A percentile compares a stretch with the other conserved stretches of the same genome.
Conservation (phyloP, 2,113 vertebrate genomes). For the Pelecanus crispus region DNA sequence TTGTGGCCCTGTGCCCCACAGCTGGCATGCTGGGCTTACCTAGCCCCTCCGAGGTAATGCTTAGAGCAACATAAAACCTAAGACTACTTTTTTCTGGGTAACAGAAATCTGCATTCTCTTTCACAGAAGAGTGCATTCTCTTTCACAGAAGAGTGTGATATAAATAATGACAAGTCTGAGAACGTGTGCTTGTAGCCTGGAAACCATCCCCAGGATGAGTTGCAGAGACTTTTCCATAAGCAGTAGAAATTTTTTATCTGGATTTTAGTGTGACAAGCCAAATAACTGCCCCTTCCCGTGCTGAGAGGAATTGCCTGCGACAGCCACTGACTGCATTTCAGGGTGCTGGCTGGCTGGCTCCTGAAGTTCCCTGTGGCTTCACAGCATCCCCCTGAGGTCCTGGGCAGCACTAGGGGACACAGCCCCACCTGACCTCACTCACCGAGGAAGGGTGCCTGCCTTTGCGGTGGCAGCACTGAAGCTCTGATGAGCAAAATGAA, state of each 20-base stretch:
- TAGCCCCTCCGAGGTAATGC: neutral
- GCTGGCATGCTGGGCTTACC: rapidly evolving
- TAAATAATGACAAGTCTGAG: neutral
- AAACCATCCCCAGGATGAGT: neutral
- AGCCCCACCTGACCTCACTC: neutral
- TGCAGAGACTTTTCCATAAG: neutral
- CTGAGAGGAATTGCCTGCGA: neutral
- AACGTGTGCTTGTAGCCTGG: neutral
- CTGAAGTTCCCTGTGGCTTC: neutral
- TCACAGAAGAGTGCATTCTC: neutral
- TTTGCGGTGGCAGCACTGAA: neutral
- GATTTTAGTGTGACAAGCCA: neutral
- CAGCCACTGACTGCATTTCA: neutral
- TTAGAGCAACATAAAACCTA: neutral
- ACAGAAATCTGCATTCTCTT: neutral
- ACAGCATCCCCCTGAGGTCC: neutral
- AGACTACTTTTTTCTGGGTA: neutral
- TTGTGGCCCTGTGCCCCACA: neutral
- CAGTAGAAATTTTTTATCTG: neutral
- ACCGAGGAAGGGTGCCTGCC: neutral
- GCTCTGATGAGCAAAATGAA: neutral
- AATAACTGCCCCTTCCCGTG: neutral
- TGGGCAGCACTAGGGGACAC: neutral
- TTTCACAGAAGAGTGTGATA: neutral
- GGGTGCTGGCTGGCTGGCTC: neutral